Conservation (phyloP, 1,140 invertebrate species). For the Cotesia vestalis region DNA sequence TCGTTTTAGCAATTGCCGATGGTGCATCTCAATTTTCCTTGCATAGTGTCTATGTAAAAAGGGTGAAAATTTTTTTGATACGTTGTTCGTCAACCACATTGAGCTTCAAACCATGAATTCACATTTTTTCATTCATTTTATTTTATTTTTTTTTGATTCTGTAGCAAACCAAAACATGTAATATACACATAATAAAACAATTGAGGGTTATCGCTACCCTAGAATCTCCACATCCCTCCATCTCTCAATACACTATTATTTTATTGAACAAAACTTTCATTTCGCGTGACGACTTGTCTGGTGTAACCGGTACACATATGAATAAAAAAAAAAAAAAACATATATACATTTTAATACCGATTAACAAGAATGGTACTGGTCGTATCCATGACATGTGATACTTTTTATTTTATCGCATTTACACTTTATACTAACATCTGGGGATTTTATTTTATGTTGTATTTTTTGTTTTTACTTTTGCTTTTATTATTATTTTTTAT, state of each 20-base stretch:
- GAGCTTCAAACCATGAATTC: constrained; percentile 13
- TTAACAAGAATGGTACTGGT: neutral
- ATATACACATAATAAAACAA: too few species aligned
- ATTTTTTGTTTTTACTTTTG: too few species aligned
- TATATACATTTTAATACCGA: constrained; percentile 28
- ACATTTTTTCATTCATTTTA: neutral
- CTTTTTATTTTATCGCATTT: constrained; percentile 1
- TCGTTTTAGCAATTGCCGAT: constrained; percentile 14
- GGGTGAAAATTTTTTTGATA: constrained; percentile 4
- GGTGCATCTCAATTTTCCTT: constrained; percentile 31
- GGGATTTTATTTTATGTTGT: too few species aligned
- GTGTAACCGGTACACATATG: too few species aligned
- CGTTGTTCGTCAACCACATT: neutral
- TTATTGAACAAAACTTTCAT: too few species aligned
- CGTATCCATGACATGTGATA: neutral
- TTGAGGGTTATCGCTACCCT: too few species aligned
- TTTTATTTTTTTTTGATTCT: too few species aligned
- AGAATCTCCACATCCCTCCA: neutral
- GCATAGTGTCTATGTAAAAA: too few species aligned
- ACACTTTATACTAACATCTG: constrained; percentile 2
- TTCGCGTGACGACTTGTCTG: too few species aligned
- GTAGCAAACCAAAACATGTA: too few species aligned
- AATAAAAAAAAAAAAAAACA: neutral
- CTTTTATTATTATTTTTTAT: constrained; percentile 5
- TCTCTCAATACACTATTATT: too few species aligned